Conservation (phyloP, 2,797 vertebrate species). For the Pempheris klunzingeri region DNA sequence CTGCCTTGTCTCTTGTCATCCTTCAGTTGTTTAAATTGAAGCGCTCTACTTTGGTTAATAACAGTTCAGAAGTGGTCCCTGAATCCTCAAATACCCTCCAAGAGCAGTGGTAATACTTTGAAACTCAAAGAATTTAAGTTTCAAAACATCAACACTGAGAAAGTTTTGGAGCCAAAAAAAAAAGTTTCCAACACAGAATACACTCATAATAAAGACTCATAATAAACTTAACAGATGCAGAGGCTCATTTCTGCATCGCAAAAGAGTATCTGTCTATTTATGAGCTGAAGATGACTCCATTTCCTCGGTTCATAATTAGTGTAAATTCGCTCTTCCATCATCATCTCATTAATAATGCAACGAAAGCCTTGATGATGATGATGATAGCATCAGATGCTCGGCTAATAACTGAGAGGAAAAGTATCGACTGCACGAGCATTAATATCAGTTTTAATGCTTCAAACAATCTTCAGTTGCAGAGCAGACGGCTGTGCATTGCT, state of each 20-base stretch:
- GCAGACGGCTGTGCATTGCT: not conserved
- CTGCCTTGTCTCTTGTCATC: slow-evolving; percentile 4
- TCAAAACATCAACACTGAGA: slow-evolving; percentile 7
- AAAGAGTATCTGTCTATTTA: slow-evolving; percentile 56
- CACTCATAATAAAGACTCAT: slow-evolving; percentile 6
- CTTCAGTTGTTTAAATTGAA: slow-evolving; percentile 6
- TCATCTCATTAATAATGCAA: slow-evolving; percentile 72
- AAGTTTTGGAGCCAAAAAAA: slow-evolving; percentile 15
- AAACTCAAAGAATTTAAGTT: slow-evolving; percentile 18
- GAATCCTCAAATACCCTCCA: slow-evolving; percentile 8
- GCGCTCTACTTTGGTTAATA: slow-evolving; percentile 26
- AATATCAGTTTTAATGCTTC: slow-evolving; percentile 29
- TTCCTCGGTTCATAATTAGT: slow-evolving; percentile 59
- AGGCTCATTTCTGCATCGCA: slow-evolving; percentile 26
- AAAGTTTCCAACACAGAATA: slow-evolving; percentile 14
- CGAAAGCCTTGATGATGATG: slow-evolving; percentile 47
- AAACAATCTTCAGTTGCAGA: slow-evolving; percentile 3
- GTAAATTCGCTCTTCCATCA: slow-evolving; percentile 66
- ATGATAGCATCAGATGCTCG: slow-evolving; percentile 58
- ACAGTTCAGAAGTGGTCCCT: slow-evolving; percentile 1
- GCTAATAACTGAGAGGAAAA: slow-evolving; percentile 49
- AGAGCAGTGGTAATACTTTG: not conserved
- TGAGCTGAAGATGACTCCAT: slow-evolving; percentile 62
- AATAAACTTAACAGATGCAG: slow-evolving; percentile 47
- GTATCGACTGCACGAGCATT: slow-evolving; percentile 23